Conservation (phyloP, 2,888 invertebrate genomes). For the Cephalotes varians region DNA sequence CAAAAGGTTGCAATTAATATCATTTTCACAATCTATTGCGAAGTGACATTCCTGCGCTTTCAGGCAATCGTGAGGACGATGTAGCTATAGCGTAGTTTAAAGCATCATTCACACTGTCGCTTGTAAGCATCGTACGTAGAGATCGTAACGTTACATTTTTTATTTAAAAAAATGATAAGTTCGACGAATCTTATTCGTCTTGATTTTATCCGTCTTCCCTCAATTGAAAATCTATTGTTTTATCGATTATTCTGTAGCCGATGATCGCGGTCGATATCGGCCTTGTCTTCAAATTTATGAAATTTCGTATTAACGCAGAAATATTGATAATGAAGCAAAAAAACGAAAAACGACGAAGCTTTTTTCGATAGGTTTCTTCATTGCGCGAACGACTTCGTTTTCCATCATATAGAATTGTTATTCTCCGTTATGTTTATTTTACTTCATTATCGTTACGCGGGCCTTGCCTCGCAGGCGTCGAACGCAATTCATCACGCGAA, state of each 20-base stretch:
- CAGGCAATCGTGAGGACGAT: conserved; percentile 48
- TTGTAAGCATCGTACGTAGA: background rate
- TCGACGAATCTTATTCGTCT: background rate
- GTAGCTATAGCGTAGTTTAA: conserved; percentile 50
- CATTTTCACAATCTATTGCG: conserved; percentile 62
- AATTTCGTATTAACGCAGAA: background rate
- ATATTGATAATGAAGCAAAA: background rate
- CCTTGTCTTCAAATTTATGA: background rate
- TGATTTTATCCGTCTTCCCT: no score
- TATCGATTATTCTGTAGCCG: background rate
- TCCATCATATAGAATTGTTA: no score
- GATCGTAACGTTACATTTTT: background rate
- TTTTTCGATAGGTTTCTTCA: background rate
- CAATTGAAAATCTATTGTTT: background rate
- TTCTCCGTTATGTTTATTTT: no score
- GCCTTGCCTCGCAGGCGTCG: no score
- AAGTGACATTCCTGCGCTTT: conserved; percentile 64
- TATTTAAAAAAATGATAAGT: background rate
- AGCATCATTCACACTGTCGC: conserved; percentile 1
- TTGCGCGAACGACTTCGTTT: background rate
- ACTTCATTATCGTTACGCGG: no score
- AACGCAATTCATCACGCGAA: no score
- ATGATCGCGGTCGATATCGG: background rate
- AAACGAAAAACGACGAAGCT: background rate
- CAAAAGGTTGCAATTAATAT: conserved; percentile 69